Evolutionary conservation across 2,113 vertebrate species (phyloP).

Genomic region (Urocitellus parryii): DNA sequence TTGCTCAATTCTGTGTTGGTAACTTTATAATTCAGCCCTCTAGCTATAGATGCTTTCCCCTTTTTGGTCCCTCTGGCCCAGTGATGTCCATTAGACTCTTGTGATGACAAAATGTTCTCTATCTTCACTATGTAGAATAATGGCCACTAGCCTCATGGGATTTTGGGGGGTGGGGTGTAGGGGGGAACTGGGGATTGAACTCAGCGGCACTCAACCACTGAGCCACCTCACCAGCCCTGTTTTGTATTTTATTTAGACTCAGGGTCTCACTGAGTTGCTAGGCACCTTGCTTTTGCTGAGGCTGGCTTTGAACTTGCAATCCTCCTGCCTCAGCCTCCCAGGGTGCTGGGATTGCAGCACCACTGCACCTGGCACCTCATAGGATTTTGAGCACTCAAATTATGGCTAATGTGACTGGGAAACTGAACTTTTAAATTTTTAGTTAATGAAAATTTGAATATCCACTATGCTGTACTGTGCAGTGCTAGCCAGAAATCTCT

Average conservation of each 20-base stretch:
- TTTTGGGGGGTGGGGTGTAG: too few relatives aligned
- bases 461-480: background rate
- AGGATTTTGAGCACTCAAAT: background rate
- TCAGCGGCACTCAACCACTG: too few relatives aligned
- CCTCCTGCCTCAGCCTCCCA: too few relatives aligned
- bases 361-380: too few relatives aligned
- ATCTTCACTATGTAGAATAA: background rate
- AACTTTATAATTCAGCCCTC: background rate
- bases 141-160: background rate
- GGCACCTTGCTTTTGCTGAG: too few relatives aligned
- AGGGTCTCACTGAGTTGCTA: too few relatives aligned
- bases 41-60: background rate
- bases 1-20: background rate
- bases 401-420: background rate
- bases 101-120: background rate
- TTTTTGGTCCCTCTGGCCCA: background rate
- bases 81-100: background rate
- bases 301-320: too few relatives aligned
- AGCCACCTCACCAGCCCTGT: too few relatives aligned
- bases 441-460: background rate
- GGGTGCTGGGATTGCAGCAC: too few relatives aligned
- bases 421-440: slow-evolving; percentile 39
- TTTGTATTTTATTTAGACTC: too few relatives aligned
- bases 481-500: background rate
- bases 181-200: too few relatives aligned